Evolutionary conservation across 2,113 vertebrate species (phyloP), one percentile per base, ranked within the genome.

Genomic region (Pteronura brasiliensis): DNA sequence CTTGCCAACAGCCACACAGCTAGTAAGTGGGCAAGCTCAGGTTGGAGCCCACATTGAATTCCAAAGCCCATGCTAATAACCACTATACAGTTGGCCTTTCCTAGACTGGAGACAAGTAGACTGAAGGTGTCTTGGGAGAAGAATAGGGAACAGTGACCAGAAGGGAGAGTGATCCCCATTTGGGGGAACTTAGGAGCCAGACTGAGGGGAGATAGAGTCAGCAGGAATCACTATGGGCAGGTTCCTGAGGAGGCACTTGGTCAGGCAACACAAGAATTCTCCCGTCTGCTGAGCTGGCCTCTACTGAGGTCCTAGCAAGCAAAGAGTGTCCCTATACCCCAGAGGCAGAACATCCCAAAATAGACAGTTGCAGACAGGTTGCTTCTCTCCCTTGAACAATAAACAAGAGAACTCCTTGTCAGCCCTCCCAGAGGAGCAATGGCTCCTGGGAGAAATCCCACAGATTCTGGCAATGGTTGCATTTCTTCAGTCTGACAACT

Each of bases 401-500:
- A 88, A 93, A 71, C 29, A 81, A 89, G 52, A 80, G 13, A 92
- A 49, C 9, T 4, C 12, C 44, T 65, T n/a, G 17, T 61, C 59
- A 55, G 42, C 6, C 21, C 11, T 90, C 47, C 61, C 3, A 0
- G 21, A 29, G 14, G 27, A 42, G n/a, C 14, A 39, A 47, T 14
- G 4, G 4, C 15, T 83, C 39, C 44, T 7, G 9, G 31, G 36
- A 36, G 36, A 65, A 86, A 44, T 42, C 7, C 42, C 39, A 31
- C 8, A 29, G 49, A 13, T 57, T 57, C 57, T 65, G 59, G 52
- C 39, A 29, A 39, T 27, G 36, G 17, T 36, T 87, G 71, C 88
- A 90, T 97, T 97, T 92, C 97, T 80, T 76, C 93, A 93, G 86
- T 82, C 96, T 88, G 31, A 63, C 52, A 98, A 95, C 95, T 97